phyloP scores from a whole-genome alignment of 2,797 vertebrate genomes.

The Pelodytes ibericus region DNA sequence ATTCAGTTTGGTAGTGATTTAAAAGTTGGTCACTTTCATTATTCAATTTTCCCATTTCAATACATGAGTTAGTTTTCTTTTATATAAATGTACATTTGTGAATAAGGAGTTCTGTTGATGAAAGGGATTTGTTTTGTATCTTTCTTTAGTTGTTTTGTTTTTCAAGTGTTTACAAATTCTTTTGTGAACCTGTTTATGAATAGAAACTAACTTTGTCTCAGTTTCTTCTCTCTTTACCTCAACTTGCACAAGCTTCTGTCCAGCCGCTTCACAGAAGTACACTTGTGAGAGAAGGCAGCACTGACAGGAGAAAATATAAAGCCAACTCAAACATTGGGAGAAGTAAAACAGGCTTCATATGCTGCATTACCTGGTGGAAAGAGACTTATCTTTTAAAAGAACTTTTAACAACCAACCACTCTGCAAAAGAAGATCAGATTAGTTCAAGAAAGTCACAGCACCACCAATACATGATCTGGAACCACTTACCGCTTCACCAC shows the following conservation, averaged over 20 bases:
- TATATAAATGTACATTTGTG: slow-evolving; percentile 49
- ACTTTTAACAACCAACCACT: slow-evolving; percentile 20
- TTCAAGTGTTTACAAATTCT: slow-evolving; percentile 36
- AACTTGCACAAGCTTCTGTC: slow-evolving; percentile 60
- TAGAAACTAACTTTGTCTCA: slow-evolving; percentile 71
- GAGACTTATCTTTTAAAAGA: slow-evolving; percentile 12
- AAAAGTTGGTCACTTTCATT: not conserved
- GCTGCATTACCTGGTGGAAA: slow-evolving; percentile 1
- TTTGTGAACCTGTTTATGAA: slow-evolving; percentile 34
- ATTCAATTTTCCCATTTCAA: not conserved
- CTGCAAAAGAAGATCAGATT: slow-evolving; percentile 19
- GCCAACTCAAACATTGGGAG: slow-evolving; percentile 47
- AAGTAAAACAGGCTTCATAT: slow-evolving; percentile 36
- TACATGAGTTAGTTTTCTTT: not conserved
- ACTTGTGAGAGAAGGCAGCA: slow-evolving; percentile 23
- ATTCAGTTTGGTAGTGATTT: no score
- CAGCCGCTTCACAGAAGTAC: slow-evolving; percentile 57
- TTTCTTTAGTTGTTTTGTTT: slow-evolving; percentile 38
- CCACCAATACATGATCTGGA: not conserved
- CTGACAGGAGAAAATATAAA: slow-evolving; percentile 21
- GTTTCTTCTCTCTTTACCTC: slow-evolving; percentile 71
- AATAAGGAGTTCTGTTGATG: slow-evolving; percentile 46
- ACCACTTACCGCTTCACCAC: not conserved
- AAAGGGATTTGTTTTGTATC: slow-evolving; percentile 42
- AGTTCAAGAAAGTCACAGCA: slow-evolving; percentile 6